These are phyloP conservation scores for Sorex fumeus DNA, from an alignment of 2,113 vertebrate genomes.

Conservation along the genomic window DNA sequence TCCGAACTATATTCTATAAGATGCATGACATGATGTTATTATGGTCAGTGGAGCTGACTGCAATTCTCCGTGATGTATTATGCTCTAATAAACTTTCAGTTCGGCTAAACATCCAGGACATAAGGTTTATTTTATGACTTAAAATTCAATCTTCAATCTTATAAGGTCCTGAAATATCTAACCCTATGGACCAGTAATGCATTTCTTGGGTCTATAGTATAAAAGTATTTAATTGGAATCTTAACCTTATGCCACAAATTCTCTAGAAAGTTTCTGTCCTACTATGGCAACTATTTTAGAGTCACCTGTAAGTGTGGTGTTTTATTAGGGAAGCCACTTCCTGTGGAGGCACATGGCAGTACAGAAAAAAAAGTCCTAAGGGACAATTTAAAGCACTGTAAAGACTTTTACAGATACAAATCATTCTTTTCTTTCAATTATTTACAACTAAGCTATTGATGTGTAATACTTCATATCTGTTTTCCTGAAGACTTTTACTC, in stretches of 20 bases:
- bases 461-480: neutral
- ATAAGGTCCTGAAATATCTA: conserved; percentile 58
- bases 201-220: conserved; percentile 30
- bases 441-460: conserved; percentile 45
- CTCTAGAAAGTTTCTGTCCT: conserved; percentile 6
- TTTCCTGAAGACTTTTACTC: conserved; percentile 57
- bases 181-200: neutral
- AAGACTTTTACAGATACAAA: conserved; percentile 26
- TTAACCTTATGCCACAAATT: conserved; percentile 62
- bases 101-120: neutral
- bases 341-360: neutral
- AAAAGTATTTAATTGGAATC: conserved; percentile 68
- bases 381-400: conserved; percentile 27
- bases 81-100: conserved; percentile 58
- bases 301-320: conserved; percentile 17
- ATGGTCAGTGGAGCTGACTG: conserved; percentile 38
- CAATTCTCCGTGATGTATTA: conserved; percentile 33
- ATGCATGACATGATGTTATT: neutral
- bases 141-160: conserved; percentile 69
- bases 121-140: conserved; percentile 65
- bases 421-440: conserved; percentile 48
- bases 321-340: neutral
- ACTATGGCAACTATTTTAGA: conserved; percentile 18
- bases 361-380: conserved; percentile 28
- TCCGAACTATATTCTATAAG: conserved; percentile 31